phyloP scores from a whole-genome alignment of 2,888 invertebrate species.

The Quadroppia sp. region DNA sequence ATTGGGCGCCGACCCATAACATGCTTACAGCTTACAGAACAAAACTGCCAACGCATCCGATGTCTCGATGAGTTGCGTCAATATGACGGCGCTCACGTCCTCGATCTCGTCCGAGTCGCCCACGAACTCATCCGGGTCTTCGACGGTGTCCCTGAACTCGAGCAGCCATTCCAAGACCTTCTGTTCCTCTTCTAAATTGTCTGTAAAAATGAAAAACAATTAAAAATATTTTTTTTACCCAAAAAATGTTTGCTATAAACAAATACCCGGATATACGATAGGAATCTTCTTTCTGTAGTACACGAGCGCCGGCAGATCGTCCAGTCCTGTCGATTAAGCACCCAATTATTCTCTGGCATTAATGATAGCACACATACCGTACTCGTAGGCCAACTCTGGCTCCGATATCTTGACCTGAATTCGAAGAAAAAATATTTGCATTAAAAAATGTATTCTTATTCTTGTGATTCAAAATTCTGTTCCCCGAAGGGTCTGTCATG shows the following conservation, averaged over 20 bases:
- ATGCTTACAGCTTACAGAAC: slow-evolving; percentile 66
- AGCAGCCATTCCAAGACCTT: slow-evolving; percentile 90
- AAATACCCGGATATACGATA: slow-evolving; percentile 81
- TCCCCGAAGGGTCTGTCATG: too few species aligned
- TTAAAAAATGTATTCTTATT: not conserved
- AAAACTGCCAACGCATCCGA: slow-evolving; percentile 86
- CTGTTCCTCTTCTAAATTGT: slow-evolving; percentile 82
- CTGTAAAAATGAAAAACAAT: slow-evolving; percentile 55
- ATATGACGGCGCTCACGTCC: slow-evolving; percentile 83
- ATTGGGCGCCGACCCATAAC: not conserved
- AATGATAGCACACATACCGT: slow-evolving; percentile 56
- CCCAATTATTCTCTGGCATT: not conserved
- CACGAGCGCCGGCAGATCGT: slow-evolving; percentile 77
- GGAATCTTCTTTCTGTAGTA: slow-evolving; percentile 92
- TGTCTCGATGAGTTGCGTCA: slow-evolving; percentile 79
- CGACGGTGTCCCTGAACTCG: slow-evolving; percentile 85
- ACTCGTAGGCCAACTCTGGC: slow-evolving; percentile 82
- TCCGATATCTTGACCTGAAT: slow-evolving; percentile 77
- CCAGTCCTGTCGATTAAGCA: slow-evolving; percentile 60
- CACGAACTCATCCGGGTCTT: slow-evolving; percentile 63
- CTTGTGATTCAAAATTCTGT: not conserved
- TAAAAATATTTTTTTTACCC: not conserved
- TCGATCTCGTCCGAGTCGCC: slow-evolving; percentile 69
- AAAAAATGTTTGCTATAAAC: not conserved
- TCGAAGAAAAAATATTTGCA: not conserved